Base-by-base conservation (phyloP, 2,888 invertebrate species). In the Coremacera marginata region DNA sequence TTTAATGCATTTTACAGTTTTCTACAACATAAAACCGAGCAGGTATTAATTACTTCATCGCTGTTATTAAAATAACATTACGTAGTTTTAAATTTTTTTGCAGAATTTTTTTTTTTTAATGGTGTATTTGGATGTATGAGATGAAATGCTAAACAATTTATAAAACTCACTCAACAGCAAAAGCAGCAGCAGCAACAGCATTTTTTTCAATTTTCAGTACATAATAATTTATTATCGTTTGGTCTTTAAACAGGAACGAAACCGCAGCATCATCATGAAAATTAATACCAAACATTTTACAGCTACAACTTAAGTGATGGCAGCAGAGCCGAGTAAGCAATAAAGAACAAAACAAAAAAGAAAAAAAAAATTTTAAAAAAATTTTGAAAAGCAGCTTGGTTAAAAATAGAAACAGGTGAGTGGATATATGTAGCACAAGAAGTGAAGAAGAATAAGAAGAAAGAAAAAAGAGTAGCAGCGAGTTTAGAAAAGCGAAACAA, bases 191-290 rank as follows among this genome's bases (percentile, higher is more conserved):
- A 37, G 34, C 14, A 62, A 14, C 31, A 16, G 2, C 11, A n/a
- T 3, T 22, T 62, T 62, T 27, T 62, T 9, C 19, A 67, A 5
- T 44, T 44, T 44, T 67, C 67, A 8, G n/a, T 19, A 22, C 19
- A 19, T 14, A 72, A 72, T 31, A 72, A 72, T 72, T 72, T 72
- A 62, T 72, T 62, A 49, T 62, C 11, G 19, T 51, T 22, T 22
- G 37, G 31, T 31, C 57, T 72, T 72, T 44, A 60, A 72, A 60
- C 62, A 25, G n/a, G n/a, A 44, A 62, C 44, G 44, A 72, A 65
- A 52, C 62, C 63, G 73, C 63, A 74, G 73, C 51, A 63, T 74
- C 73, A 74, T 74, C 65, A 65, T 65, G 65, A 65, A 74, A 74
- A 72, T 65, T 63, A 65, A 74, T 74, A 37, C 37, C 0, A 44